Evolutionary conservation across 2,888 invertebrate species (phyloP), one percentile per base, ranked within the genome.

Genomic region (Ecdyonurus torrentis): DNA sequence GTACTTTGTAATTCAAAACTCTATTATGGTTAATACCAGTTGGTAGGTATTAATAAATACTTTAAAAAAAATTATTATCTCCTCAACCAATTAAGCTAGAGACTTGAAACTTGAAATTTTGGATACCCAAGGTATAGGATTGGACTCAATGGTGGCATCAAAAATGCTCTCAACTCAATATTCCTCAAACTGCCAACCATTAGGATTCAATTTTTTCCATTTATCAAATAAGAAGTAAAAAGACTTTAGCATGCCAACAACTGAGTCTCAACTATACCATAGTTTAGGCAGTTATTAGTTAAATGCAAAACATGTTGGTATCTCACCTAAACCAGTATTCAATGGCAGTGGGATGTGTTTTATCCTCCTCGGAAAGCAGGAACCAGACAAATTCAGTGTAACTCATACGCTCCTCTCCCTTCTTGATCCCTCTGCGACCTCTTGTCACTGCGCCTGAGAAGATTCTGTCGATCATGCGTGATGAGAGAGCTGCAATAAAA

Each of bases 311-410:
- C 37, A 10, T 5, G 37, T 37, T 37, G 15, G 37, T 37, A 15
- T 10, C 15, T 10, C 73, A 85, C 85, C 89, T 84, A 76, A 91
- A 94, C 93, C 93, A 94, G 75, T 93, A 94, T 73, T 94, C 94
- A 64, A 94, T 89, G 65, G 93, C 91, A 10, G 91, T 95, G 10
- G 95, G 92, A 75, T 98, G 93, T 67, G 87, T 85, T 76, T 99
- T 99, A 76, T 99, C 99, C 76, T 99, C 99, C 74, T 99, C 99
- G 52, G 99, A 95, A 5, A 99, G 80, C 64, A 99, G 81, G 77
- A 99, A 99, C 94, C 98, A 98, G 2, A 99, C 98, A 77, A 99
- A 99, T 76, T 99, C 99, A 1, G 92, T 91, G 76, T 99, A 98
- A 55, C 93, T 93, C 93, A 99, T 96, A 71, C 90, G 86, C 23